Base-by-base conservation (phyloP, 2,113 vertebrate genomes). In the Xenopus borealis region DNA sequence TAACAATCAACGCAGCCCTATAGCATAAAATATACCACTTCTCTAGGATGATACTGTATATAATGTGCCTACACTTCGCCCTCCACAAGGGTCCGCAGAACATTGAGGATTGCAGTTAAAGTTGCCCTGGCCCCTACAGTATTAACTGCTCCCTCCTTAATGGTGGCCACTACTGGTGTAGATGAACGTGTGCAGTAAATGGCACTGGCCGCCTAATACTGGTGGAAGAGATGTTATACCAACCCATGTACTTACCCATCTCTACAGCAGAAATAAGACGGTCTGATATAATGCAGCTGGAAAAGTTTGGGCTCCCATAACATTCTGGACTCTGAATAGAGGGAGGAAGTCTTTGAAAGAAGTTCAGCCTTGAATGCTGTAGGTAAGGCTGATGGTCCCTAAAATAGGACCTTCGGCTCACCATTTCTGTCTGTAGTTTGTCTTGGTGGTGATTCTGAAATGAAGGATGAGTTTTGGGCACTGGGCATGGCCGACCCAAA, bases 181-280 rank as follows among this genome's bases (percentile, higher is more conserved):
- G 33, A 6, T 1, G 33, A 27, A 27, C 3, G 3, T 27, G 23
- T 27, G 23, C 23, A 27, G 23, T 27, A 27, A 27, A 27, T 27
- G 23, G 23, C 23, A 40, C 33, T 40, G 33, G 33, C 8, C 33
- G 7, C 33, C 33, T 40, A 9, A 40, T 40, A 40, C 23, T 27
- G 23, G 6, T 40, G 33, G 8, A 7, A 6, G 33, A 40, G 33
- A 40, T 27, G 23, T 27, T 27, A 27, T 40, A 40, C 33, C 33
- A 40, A 40, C 33, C 33, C 33, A 16, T 9, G 2, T 3, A 68
- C 72, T 68, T 18, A 75, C 74, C 66, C 0, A 76, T 11, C 59
- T 76, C 66, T 18, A 58, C 18, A 2, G 13, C 30, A 8, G 74
- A 76, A 12, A 69, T 33, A 59, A 76, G 14, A n/a, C n/a, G 47